phyloP scores from a whole-genome alignment of 2,113 vertebrate genomes.

The Erythrolamprus reginae region DNA sequence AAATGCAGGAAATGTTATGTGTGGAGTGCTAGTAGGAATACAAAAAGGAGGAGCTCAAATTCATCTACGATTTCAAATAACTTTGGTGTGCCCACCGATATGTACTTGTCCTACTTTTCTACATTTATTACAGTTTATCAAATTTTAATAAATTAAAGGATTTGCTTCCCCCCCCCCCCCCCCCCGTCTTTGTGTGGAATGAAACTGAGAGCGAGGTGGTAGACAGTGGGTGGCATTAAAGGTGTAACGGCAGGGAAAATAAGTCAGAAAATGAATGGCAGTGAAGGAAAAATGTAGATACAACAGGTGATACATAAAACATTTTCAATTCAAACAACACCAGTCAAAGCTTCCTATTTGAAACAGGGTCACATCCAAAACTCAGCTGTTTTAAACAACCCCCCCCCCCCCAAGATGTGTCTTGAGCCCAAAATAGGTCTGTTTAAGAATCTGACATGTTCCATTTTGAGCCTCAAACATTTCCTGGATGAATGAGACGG shows the following conservation, averaged over 20 bases:
- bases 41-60: neutral
- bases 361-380: neutral
- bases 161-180: too few species aligned
- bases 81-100: too few species aligned
- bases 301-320: neutral
- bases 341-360: neutral
- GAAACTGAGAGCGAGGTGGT: neutral
- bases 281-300: neutral
- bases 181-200: too few species aligned
- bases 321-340: neutral
- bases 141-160: too few species aligned
- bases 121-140: too few species aligned
- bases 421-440: neutral
- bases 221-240: neutral
- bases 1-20: neutral
- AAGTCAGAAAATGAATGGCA: neutral
- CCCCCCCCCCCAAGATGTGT: neutral
- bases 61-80: too few species aligned
- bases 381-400: neutral
- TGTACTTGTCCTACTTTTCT: too few species aligned
- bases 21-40: neutral
- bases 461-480: neutral
- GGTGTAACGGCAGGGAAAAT: neutral
- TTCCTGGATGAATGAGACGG: neutral
- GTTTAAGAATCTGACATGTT: neutral